These are phyloP conservation scores for Triplophysa dalaica DNA, from an alignment of 2,113 vertebrate species.

Conservation along the genomic window DNA sequence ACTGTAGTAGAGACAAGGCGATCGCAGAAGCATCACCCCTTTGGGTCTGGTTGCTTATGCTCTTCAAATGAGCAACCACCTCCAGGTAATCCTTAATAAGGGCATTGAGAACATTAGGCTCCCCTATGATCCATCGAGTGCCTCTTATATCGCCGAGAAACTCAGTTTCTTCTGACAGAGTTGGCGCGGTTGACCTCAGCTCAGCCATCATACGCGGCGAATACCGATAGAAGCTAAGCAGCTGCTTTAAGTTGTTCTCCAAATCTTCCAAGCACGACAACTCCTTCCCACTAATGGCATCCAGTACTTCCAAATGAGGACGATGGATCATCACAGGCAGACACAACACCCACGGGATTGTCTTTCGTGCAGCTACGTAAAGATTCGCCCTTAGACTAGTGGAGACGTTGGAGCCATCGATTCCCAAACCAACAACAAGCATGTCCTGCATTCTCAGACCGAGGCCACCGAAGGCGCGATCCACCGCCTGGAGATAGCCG, in stretches of 20 bases:
- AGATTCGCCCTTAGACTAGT: conserved; percentile 85
- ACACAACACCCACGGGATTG: conserved; percentile 90
- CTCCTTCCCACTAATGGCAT: conserved; percentile 93
- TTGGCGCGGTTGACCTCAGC: conserved; percentile 84
- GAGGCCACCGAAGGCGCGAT: conserved; percentile 84
- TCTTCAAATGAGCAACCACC: conserved; percentile 91
- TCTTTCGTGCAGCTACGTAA: conserved; percentile 89
- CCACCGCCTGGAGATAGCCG: conserved; percentile 89
- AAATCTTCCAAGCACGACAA: conserved; percentile 92
- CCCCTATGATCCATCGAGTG: conserved; percentile 91
- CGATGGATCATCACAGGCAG: conserved; percentile 92
- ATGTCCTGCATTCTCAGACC: conserved; percentile 88
- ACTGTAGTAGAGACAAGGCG: conserved; percentile 90
- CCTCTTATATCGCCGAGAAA: conserved; percentile 93
- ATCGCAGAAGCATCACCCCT: conserved; percentile 89
- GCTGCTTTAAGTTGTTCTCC: conserved; percentile 93
- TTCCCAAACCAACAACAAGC: conserved; percentile 85
- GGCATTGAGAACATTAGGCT: conserved; percentile 93
- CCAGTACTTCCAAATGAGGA: conserved; percentile 90
- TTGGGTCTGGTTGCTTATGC: conserved; percentile 90
- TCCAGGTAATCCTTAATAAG: conserved; percentile 96
- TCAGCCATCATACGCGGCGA: conserved; percentile 91
- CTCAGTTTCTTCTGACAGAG: conserved; percentile 90
- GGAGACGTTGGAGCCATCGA: conserved; percentile 86
- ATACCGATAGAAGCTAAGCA: conserved; percentile 95